Evolutionary conservation across 2,113 vertebrate species (phyloP).

Genomic region (Pangasianodon gigas): DNA sequence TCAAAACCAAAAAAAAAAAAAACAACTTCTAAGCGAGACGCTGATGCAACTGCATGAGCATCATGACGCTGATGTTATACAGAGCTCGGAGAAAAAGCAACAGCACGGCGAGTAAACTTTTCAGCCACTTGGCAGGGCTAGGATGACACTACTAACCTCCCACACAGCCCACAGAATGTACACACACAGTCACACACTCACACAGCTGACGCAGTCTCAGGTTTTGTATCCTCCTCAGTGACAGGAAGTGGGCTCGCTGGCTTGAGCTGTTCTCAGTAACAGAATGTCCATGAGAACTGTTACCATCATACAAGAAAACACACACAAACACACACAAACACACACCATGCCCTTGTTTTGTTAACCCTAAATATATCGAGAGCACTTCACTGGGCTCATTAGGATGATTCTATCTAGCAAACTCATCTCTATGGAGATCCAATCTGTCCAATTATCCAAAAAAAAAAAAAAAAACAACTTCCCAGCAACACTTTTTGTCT

Average conservation of each 20-base stretch:
- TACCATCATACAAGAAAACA: neutral
- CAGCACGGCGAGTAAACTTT: neutral
- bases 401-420: neutral
- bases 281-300: slow-evolving; percentile 7
- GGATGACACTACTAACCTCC: neutral
- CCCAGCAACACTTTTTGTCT: no score
- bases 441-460: neutral
- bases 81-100: neutral
- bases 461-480: neutral
- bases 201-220: slow-evolving; percentile 19
- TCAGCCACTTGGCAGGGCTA: neutral
- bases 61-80: neutral
- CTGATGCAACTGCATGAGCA: neutral
- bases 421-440: neutral
- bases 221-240: slow-evolving; percentile 38
- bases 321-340: neutral
- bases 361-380: neutral
- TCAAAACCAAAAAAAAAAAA: neutral
- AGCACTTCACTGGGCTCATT: neutral
- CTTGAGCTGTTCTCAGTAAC: slow-evolving; percentile 40
- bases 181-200: neutral
- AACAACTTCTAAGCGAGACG: neutral
- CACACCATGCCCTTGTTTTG: neutral
- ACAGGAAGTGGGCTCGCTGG: slow-evolving; percentile 51
- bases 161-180: neutral